phyloP scores from a whole-genome alignment of 2,797 vertebrate species.

The Morus bassanus region DNA sequence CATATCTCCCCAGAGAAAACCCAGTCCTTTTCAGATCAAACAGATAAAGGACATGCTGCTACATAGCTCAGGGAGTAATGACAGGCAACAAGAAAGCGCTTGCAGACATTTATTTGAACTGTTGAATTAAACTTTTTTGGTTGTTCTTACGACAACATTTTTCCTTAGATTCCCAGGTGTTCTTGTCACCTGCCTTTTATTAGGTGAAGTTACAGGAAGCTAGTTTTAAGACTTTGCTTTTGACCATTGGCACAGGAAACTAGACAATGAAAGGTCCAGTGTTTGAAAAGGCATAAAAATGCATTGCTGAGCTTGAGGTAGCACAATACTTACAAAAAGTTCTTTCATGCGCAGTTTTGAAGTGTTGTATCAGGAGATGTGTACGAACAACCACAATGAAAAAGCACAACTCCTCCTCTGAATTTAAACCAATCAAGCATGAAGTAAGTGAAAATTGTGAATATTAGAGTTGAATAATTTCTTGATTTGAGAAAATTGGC shows the following conservation, averaged over 20 bases:
- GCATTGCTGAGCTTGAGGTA: neutral
- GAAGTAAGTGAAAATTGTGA: neutral
- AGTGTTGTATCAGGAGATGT: neutral
- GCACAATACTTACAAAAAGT: neutral
- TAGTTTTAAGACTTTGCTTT: neutral
- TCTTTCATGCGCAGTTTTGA: neutral
- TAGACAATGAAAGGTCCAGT: neutral
- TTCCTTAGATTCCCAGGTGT: neutral
- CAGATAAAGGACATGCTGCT: neutral
- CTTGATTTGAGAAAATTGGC: neutral
- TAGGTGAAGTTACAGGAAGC: neutral
- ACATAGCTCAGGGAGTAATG: neutral
- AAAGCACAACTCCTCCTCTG: neutral
- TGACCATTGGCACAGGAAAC: neutral
- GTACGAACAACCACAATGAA: neutral
- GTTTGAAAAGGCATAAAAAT: neutral
- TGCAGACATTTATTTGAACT: slow-evolving; percentile 6
- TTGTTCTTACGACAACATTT: neutral
- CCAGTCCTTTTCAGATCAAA: neutral
- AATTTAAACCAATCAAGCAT: neutral
- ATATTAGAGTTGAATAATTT: neutral
- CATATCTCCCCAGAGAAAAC: neutral
- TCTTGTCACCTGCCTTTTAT: neutral
- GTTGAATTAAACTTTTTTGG: neutral
- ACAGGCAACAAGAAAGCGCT: neutral